Base-by-base conservation (phyloP, 2,113 vertebrate species). In the Saccopteryx bilineata region DNA sequence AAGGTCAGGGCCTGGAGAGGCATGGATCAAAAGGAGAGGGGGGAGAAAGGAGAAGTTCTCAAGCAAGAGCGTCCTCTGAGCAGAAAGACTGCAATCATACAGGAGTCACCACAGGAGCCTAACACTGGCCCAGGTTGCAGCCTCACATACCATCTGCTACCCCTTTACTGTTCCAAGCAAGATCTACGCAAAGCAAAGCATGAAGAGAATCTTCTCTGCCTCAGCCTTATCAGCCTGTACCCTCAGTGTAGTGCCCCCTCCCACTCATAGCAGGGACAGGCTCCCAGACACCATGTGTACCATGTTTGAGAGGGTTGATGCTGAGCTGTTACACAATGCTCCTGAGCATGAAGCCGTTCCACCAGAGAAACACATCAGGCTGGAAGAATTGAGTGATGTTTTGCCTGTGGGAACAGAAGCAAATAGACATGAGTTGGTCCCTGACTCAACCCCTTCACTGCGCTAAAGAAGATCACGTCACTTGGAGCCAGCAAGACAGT, bases 101-200 rank as follows among this genome's bases (percentile, higher is more conserved):
- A 23, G 80, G 7, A 15, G 9, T 17, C 10, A 39, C 31, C 0
- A 0, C 4, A 23, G 26, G n/a, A 52, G 2, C 48, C 46, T 18
- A 7, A 23, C 24, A 50, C 8, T 39, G 21, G 11, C 5, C 39
- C 17, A 17, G 23, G 10, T 4, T 15, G 17, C 28, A 21, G 72
- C 19, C 26, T 52, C 52, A 48, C 4, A 11, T 0, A 5, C 10
- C 4, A 18, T n/a, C 60, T 4, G 0, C 8, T 17, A 2, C 52
- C 18, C 48, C 7, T 10, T 12, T 39, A 12, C 14, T n/a, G 23
- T 23, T 39, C 58, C 19, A 19, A 28, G 26, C 19, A 26, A 65
- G 19, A 3, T 91, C 88, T 46, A 24, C 17, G 31, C 69, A 60
- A 50, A 48, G 72, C 11, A 54, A 26, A 74, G 56, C 24, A 13